Evolutionary conservation across 1,140 invertebrate species (phyloP).

Genomic region (Branchinecta lynchi): DNA sequence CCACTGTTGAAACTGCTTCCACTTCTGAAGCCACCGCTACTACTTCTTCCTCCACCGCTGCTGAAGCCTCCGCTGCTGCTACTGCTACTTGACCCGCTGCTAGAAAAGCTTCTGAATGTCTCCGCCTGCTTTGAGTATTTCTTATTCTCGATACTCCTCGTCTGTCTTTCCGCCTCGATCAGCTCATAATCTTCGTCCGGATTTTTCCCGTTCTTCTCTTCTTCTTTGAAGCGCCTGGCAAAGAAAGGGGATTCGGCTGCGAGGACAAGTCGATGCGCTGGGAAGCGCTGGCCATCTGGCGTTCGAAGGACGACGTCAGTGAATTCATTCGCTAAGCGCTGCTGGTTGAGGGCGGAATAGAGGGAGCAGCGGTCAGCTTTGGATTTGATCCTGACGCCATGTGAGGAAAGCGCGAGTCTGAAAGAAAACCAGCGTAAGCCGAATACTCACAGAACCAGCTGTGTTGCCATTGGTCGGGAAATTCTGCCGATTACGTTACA

Average conservation of each 20-base stretch:
- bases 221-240: not conserved
- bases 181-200: not conserved
- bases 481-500: too few species aligned
- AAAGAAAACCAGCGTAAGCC: too few species aligned
- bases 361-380: not conserved
- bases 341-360: not conserved
- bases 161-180: not conserved
- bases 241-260: not conserved
- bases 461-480: too few species aligned
- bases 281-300: not conserved
- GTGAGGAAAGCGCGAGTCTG: not conserved
- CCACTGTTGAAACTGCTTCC: too few species aligned
- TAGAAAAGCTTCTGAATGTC: too few species aligned
- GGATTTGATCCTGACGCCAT: not conserved
- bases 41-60: too few species aligned
- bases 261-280: constrained; percentile 1
- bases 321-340: not conserved
- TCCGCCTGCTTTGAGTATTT: too few species aligned
- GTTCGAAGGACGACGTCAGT: not conserved
- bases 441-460: too few species aligned
- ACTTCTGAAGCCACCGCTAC: too few species aligned
- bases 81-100: too few species aligned
- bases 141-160: too few species aligned
- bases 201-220: not conserved
- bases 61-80: too few species aligned